These are phyloP conservation scores for Triops cancriformis DNA, from an alignment of 1,140 invertebrate species.

Conservation along the genomic window DNA sequence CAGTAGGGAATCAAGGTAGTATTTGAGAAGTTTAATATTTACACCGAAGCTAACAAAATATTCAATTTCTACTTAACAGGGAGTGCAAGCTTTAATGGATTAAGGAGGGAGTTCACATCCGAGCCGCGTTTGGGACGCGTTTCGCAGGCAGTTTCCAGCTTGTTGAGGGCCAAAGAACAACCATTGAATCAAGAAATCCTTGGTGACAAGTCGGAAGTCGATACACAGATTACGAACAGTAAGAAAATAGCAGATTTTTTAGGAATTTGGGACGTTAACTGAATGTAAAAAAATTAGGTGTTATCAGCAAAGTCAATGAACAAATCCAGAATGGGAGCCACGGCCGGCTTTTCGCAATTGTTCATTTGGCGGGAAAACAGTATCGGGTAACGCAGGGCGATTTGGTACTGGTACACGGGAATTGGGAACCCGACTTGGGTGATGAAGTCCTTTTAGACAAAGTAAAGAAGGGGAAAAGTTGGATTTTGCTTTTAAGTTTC, in stretches of 20 bases:
- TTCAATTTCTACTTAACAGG: background rate
- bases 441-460: conserved; percentile 79
- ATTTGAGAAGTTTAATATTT: background rate
- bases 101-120: background rate
- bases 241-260: background rate
- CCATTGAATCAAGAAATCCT: conserved; percentile 20
- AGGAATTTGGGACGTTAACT: background rate
- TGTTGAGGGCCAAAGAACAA: background rate
- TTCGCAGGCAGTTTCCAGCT: background rate
- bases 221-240: conserved; percentile 19
- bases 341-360: conserved; percentile 75
- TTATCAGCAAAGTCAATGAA: conserved; percentile 49
- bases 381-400: conserved; percentile 81
- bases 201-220: conserved; percentile 12
- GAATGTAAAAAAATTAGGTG: conserved; percentile 32
- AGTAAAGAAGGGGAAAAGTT: conserved; percentile 41
- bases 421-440: conserved; percentile 72
- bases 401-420: conserved; percentile 68
- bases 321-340: conserved; percentile 46
- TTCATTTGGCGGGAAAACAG: conserved; percentile 73
- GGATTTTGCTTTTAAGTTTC: conserved; percentile 15
- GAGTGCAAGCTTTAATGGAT: background rate
- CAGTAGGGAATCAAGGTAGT: background rate
- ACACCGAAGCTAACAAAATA: background rate
- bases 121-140: background rate